Percentiles rank a stretch among this genome's conserved stretches.
Conservation (phyloP, 1,140 invertebrate genomes). For the Monochamus saltuarius region DNA sequence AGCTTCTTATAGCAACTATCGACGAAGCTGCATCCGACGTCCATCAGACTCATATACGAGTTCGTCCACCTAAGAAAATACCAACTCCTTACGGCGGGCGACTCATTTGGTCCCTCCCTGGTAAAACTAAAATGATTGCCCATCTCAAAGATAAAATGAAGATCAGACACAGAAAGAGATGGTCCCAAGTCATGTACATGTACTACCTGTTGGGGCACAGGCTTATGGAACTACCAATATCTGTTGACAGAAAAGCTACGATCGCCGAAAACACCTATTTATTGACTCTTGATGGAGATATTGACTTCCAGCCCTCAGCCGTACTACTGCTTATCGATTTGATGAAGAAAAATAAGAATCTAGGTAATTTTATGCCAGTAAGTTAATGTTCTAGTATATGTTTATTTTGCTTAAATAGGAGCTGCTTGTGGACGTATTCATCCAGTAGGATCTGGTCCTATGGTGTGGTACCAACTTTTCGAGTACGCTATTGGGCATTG, state of each 20-base stretch:
- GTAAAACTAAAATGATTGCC: slow-evolving; percentile 96
- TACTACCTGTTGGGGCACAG: too few species aligned
- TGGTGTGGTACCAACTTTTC: slow-evolving; percentile 99
- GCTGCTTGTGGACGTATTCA: slow-evolving; percentile 98
- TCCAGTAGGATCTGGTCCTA: slow-evolving; percentile 93
- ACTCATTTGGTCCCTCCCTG: slow-evolving; percentile 91
- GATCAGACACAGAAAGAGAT: slow-evolving; percentile 93
- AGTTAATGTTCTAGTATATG: too few species aligned
- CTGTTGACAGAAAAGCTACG: slow-evolving; percentile 88
- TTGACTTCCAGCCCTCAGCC: slow-evolving; percentile 96
- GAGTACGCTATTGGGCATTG: slow-evolving; percentile 99
- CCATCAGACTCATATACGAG: slow-evolving; percentile 86
- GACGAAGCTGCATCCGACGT: slow-evolving; percentile 95
- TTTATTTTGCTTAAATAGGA: slow-evolving; percentile 54
- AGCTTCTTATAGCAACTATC: slow-evolving; percentile 85
- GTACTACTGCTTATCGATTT: slow-evolving; percentile 93
- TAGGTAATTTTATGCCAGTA: too few species aligned
- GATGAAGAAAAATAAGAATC: slow-evolving; percentile 97
- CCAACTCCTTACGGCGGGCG: slow-evolving; percentile 94
- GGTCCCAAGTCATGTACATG: slow-evolving; percentile 66
- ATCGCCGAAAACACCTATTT: slow-evolving; percentile 97
- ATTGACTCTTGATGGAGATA: slow-evolving; percentile 95
- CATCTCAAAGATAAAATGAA: slow-evolving; percentile 97
- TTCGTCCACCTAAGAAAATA: slow-evolving; percentile 88
- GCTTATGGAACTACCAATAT: slow-evolving; percentile 92